Conservation (phyloP, 1,140 invertebrate genomes). For the Macrobrachium nipponense region DNA sequence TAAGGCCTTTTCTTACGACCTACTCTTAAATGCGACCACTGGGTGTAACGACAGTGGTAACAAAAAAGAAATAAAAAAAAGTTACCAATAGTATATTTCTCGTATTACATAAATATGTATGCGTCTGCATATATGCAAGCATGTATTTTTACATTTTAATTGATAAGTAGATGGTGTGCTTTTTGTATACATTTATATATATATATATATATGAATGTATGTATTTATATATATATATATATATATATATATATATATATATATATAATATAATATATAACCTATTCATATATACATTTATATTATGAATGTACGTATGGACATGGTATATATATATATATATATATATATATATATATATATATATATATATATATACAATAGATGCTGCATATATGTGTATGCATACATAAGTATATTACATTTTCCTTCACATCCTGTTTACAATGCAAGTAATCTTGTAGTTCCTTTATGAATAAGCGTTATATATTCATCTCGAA, state of each 20-base stretch:
- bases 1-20: constrained; percentile 12
- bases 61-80: too few relatives aligned
- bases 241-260: constrained; percentile 12
- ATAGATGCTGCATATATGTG: neutral
- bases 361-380: neutral
- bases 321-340: neutral
- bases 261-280: neutral
- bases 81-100: neutral
- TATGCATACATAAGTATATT: neutral
- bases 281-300: neutral
- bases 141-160: neutral
- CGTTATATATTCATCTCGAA: neutral
- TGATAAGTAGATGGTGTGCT: neutral
- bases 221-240: neutral
- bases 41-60: too few relatives aligned
- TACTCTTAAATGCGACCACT: neutral
- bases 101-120: neutral
- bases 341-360: neutral
- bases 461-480: neutral
- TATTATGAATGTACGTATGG: neutral
- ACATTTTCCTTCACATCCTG: too few relatives aligned
- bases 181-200: neutral
- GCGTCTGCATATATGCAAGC: neutral
- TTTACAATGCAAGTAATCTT: neutral
- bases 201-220: neutral